Conservation (phyloP, 37 sponge, comb jelly and placozoan genomes). For the Cliona cf. orientalis region DNA sequence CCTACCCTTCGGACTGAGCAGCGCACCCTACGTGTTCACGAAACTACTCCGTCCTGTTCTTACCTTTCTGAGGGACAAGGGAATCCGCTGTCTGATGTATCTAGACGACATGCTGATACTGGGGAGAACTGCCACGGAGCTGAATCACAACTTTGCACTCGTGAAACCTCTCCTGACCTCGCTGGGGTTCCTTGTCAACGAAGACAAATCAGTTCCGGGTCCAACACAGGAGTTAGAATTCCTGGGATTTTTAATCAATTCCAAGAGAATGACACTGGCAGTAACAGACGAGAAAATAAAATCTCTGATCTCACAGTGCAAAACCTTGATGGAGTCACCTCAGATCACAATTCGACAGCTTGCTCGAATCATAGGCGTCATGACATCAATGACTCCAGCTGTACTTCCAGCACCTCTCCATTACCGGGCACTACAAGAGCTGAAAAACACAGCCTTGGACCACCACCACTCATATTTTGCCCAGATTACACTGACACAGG, state of each 20-base stretch:
- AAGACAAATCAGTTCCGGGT: background rate
- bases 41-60: conserved; percentile 8
- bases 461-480: background rate
- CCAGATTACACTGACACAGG: background rate
- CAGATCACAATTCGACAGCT: background rate
- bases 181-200: conserved; percentile 9
- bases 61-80: conserved; percentile 9
- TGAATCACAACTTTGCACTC: background rate
- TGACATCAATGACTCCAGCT: background rate
- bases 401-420: conserved; percentile 13
- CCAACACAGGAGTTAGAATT: conserved; percentile 2
- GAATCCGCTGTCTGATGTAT: conserved; percentile 18
- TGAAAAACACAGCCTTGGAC: background rate
- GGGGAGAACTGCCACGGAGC: background rate
- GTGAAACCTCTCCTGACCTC: background rate
- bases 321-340: background rate
- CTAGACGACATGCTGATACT: conserved; percentile 15
- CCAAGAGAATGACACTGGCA: background rate
- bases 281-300: background rate
- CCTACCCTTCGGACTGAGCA: background rate
- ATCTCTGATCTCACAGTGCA: background rate
- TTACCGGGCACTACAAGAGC: background rate
- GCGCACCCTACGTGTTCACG: background rate
- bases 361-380: conserved; percentile 1
- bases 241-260: background rate